Conservation (phyloP, 2,113 vertebrate genomes). For the Phylloscopus trochiloides region DNA sequence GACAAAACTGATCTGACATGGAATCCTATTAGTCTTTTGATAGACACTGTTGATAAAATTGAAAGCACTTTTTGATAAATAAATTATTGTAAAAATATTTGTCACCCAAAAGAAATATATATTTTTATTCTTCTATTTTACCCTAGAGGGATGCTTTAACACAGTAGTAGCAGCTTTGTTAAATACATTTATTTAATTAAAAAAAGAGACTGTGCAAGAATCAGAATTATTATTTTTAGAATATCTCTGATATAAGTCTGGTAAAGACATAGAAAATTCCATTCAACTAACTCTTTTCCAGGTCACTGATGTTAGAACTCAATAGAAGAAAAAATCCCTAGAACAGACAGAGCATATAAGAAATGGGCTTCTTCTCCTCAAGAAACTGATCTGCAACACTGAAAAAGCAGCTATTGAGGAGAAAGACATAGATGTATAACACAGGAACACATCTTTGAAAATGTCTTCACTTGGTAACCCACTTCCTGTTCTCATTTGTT, state of each 20-base stretch:
- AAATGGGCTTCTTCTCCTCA: not conserved
- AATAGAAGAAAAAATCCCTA: not conserved
- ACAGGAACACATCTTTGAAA: not conserved
- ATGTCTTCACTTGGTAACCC: not conserved
- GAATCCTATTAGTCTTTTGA: not conserved
- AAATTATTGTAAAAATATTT: not conserved
- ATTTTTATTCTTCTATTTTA: not conserved
- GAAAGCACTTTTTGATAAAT: not conserved
- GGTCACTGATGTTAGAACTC: not conserved
- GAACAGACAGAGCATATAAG: not conserved
- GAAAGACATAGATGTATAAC: not conserved
- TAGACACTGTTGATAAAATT: not conserved
- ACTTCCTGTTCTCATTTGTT: not conserved
- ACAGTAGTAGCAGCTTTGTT: not conserved
- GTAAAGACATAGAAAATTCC: not conserved
- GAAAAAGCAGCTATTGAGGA: not conserved
- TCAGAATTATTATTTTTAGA: not conserved
- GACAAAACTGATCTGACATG: not conserved
- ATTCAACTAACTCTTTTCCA: not conserved
- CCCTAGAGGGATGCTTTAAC: not conserved
- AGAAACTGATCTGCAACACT: not conserved
- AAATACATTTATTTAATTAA: not conserved
- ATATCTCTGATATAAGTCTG: not conserved
- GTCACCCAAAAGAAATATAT: accelerated
- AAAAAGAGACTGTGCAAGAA: not conserved